Percentiles rank a stretch among this genome's conserved stretches.
phyloP scores from a whole-genome alignment of 2,113 vertebrate species.

The Rhea americana region DNA sequence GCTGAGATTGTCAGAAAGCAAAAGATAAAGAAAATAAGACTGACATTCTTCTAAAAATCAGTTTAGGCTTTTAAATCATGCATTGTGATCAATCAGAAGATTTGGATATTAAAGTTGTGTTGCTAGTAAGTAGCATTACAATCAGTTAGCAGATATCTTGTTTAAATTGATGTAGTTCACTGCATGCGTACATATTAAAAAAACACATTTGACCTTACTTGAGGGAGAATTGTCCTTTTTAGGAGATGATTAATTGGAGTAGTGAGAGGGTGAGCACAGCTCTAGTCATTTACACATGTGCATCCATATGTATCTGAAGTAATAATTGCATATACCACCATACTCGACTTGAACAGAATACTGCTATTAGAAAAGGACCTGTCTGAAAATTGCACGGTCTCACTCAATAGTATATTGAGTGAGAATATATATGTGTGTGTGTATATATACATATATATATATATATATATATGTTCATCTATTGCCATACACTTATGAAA shows the following conservation, averaged over 20 bases:
- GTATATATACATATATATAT: too few relatives aligned
- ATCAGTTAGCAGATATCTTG: background rate
- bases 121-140: background rate
- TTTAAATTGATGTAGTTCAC: background rate
- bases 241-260: background rate
- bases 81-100: background rate
- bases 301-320: too few relatives aligned
- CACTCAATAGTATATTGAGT: background rate
- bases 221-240: background rate
- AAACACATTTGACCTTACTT: background rate
- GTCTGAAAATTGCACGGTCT: background rate
- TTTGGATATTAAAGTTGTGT: background rate
- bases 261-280: background rate
- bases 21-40: background rate
- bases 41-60: background rate
- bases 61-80: background rate
- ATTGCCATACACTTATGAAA: background rate
- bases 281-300: background rate
- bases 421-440: too few relatives aligned
- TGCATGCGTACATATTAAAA: background rate
- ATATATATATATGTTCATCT: background rate
- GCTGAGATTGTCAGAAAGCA: background rate
- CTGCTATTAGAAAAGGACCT: background rate
- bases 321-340: background rate
- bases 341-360: too few relatives aligned